phyloP scores from a whole-genome alignment of 2,888 invertebrate genomes.

The Buathra laborator region DNA sequence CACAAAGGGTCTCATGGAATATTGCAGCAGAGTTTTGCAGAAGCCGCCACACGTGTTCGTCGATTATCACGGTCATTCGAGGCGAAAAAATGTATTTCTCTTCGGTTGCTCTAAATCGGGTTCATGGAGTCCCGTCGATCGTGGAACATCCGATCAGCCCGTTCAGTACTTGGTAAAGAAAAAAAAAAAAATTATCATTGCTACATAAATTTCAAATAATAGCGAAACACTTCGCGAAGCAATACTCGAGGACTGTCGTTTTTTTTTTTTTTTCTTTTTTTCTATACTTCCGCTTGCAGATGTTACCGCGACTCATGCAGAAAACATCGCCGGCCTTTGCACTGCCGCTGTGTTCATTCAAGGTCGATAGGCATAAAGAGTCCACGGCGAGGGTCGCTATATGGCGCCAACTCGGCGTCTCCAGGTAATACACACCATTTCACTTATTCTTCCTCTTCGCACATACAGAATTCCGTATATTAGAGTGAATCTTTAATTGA shows the following conservation, averaged over 20 bases:
- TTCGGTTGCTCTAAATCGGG: slow-evolving; percentile 92
- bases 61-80: slow-evolving; percentile 94
- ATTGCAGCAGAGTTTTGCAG: slow-evolving; percentile 87
- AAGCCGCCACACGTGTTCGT: slow-evolving; percentile 89
- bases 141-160: slow-evolving; percentile 86
- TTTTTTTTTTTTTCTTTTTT: slow-evolving; percentile 18
- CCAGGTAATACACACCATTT: slow-evolving; percentile 82
- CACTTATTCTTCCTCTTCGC: slow-evolving; percentile 1
- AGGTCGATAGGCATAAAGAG: slow-evolving; percentile 92
- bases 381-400: slow-evolving; percentile 94
- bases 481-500: neutral
- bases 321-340: slow-evolving; percentile 90
- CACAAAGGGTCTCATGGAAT: slow-evolving; percentile 91
- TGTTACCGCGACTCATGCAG: slow-evolving; percentile 91
- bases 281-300: slow-evolving; percentile 84
- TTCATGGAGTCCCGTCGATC: slow-evolving; percentile 89
- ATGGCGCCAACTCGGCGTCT: slow-evolving; percentile 93
- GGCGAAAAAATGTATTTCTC: slow-evolving; percentile 94
- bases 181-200: neutral
- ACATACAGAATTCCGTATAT: neutral
- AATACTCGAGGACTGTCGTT: neutral
- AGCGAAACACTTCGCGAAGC: neutral
- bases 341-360: slow-evolving; percentile 91
- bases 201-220: neutral
- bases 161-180: slow-evolving; percentile 87